phyloP scores from a whole-genome alignment of 2,888 invertebrate species.

The Eupithecia pulchellata region DNA sequence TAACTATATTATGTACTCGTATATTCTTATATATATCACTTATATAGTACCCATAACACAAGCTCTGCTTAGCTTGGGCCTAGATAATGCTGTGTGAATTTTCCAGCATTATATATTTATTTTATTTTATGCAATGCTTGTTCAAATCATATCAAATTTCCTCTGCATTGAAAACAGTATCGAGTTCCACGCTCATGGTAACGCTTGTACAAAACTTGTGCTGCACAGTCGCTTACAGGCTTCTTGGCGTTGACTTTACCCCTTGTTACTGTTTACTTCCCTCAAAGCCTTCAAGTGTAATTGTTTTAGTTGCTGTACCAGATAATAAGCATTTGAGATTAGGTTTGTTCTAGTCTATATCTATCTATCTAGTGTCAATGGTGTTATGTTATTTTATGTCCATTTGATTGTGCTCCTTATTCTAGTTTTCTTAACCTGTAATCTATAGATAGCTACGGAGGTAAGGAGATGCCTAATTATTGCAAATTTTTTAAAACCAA shows the following conservation, averaged over 20 bases:
- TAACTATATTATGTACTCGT: too few relatives aligned
- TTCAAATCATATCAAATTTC: not conserved
- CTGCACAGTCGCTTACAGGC: constrained; percentile 47
- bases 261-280: constrained; percentile 59
- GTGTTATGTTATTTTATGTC: constrained; percentile 10
- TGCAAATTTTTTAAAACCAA: not conserved
- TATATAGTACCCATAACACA: too few relatives aligned
- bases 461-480: not conserved
- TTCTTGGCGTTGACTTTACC: constrained; percentile 59
- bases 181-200: constrained; percentile 39
- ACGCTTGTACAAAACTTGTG: constrained; percentile 44
- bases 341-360: constrained; percentile 41
- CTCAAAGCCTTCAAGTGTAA: constrained; percentile 48
- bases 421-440: not conserved
- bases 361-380: constrained; percentile 27
- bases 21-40: too few relatives aligned
- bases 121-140: not conserved
- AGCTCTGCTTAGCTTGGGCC: too few relatives aligned
- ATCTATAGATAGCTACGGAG: not conserved
- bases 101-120: too few relatives aligned
- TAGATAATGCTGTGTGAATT: too few relatives aligned
- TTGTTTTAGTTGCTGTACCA: constrained; percentile 48
- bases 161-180: constrained; percentile 7
- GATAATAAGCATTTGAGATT: constrained; percentile 47
- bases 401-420: not conserved